Evolutionary conservation across 2,797 vertebrate species (phyloP), one percentile per base, ranked within the genome.

Genomic region (Ptychadena robeensis): DNA sequence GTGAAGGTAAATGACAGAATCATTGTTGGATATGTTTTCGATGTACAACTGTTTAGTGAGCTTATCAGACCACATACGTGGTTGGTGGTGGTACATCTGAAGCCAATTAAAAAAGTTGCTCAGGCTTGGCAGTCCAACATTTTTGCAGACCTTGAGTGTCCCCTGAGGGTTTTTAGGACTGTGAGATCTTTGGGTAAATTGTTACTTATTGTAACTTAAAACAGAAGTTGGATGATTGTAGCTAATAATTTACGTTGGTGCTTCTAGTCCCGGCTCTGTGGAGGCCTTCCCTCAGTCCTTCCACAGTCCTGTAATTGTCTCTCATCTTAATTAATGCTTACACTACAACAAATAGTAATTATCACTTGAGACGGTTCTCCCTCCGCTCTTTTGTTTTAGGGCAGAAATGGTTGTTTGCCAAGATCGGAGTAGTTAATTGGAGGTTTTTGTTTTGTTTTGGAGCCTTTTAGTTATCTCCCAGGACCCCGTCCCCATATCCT

Each of bases 401-500:
- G 28, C 59, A 53, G 40, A 73, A 79, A 71, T 40, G n/a, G 22
- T 10, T 35, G 70, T 72, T 70, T 66, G 68, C 69, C 31, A 38
- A 66, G 27, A 79, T 48, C 22, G 40, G 72, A 71, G 37, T 37
- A 63, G 81, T 74, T 85, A 79, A 32, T 73, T 80, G 70, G 48
- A 15, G 65, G 79, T 79, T 14, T 75, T 86, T 86, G 61, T 82
- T 44, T 0, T 0, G 87, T 75, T 88, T 86, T 89, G 88, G 82
- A 88, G 82, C 66, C 44, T 18, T 82, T 48, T 80, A 59, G 31
- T 72, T 66, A 72, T 57, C 63, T 25, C 78, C 79, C 86, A n/a
- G n/a, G n/a, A n/a, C 87, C 57, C 73, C 79, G 80, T 57, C 73
- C 85, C 87, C 86, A 87, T 89, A 86, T 76, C 88, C 78, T 86